phyloP scores from a whole-genome alignment of 2,888 invertebrate genomes.

The Pterostichus madidus region DNA sequence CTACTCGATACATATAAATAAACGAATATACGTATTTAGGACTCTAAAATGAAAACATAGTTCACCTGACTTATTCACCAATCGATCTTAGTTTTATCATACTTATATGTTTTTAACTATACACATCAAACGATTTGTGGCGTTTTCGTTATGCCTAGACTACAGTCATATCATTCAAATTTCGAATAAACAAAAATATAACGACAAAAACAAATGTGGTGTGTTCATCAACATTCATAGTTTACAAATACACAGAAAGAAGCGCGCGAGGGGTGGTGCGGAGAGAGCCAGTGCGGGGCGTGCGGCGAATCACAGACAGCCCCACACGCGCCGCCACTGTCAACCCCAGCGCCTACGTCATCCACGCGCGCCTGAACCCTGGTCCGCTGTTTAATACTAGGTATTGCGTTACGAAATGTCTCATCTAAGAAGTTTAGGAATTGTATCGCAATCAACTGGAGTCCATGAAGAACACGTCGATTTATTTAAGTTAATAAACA shows the following conservation, averaged over 20 bases:
- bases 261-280: slow-evolving; percentile 16
- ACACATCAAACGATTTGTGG: slow-evolving; percentile 54
- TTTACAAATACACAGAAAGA: slow-evolving; percentile 63
- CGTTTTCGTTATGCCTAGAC: slow-evolving; percentile 69
- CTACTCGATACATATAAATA: slow-evolving; percentile 67
- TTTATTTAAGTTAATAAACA: slow-evolving; percentile 58
- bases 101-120: slow-evolving; percentile 35
- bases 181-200: slow-evolving; percentile 49
- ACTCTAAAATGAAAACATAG: slow-evolving; percentile 62
- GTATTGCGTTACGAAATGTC: slow-evolving; percentile 65
- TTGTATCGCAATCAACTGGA: slow-evolving; percentile 47
- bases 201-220: slow-evolving; percentile 50
- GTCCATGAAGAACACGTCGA: slow-evolving; percentile 56
- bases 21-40: slow-evolving; percentile 66
- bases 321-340: slow-evolving; percentile 48
- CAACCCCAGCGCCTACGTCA: not conserved
- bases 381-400: slow-evolving; percentile 73
- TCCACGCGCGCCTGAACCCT: slow-evolving; percentile 71
- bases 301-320: slow-evolving; percentile 41
- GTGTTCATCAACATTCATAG: slow-evolving; percentile 63
- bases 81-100: slow-evolving; percentile 53
- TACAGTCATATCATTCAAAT: slow-evolving; percentile 75
- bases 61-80: slow-evolving; percentile 62
- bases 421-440: slow-evolving; percentile 54
- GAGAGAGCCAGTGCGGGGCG: slow-evolving; percentile 11